Base-by-base conservation (phyloP, 1,140 invertebrate genomes). In the Sycobia sp. region DNA sequence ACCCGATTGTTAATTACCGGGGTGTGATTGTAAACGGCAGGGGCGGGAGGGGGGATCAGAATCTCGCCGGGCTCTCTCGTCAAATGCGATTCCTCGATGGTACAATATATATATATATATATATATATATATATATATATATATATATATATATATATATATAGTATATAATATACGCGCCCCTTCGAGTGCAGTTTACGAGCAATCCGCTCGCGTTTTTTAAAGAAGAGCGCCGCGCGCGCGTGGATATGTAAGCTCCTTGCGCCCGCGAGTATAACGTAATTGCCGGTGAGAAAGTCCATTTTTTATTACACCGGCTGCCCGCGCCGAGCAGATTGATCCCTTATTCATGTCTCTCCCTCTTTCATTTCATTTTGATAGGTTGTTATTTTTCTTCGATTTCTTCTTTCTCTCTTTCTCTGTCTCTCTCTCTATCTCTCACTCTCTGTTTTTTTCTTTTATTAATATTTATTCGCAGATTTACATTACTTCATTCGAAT, bases 21-120 rank as follows among this genome's bases (percentile, higher is more conserved):
- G n/a, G 34, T 62, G 47, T 20, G 51, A 38, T 62, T 54, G 41
- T 55, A n/a, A n/a, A n/a, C n/a, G n/a, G n/a, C n/a, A n/a, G n/a
- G n/a, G n/a, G n/a, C 50, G 51, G 55, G 43, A 56, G 49, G 39
- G 23, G 43, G 56, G 47, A 62, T 62, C 51, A 55, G 51, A 56
- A 43, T 55, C 44, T 62, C 44, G 32, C 3, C 34, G 43, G 16
- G 29, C 54, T n/a, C n/a, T n/a, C n/a, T n/a, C n/a, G n/a, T n/a
- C n/a, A n/a, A n/a, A n/a, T n/a, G n/a, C n/a, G n/a, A n/a, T n/a
- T n/a, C n/a, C n/a, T n/a, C n/a, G n/a, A n/a, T n/a, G n/a, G n/a
- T n/a, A n/a, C n/a, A n/a, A n/a, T n/a, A n/a, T n/a, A n/a, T n/a
- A n/a, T n/a, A n/a, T n/a, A n/a, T n/a, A n/a, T n/a, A n/a, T n/a